phyloP scores from a whole-genome alignment of 2,113 vertebrate genomes.

The Campylomormyrus numenius region DNA sequence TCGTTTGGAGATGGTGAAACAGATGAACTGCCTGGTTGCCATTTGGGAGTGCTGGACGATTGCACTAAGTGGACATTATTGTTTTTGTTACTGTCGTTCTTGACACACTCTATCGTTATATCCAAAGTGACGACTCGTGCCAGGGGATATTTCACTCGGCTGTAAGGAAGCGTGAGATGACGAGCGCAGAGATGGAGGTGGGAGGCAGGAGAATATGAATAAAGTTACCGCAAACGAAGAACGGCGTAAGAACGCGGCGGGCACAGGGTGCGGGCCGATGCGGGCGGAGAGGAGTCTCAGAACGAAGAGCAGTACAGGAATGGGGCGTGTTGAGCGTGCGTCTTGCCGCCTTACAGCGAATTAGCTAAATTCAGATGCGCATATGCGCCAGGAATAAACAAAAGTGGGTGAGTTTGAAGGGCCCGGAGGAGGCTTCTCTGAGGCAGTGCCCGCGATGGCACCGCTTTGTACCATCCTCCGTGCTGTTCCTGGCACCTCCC shows the following conservation, averaged over 20 bases:
- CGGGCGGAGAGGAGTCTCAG: not conserved
- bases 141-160: not conserved
- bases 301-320: not conserved
- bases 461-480: not conserved
- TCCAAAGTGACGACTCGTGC: not conserved
- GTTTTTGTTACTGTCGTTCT: not conserved
- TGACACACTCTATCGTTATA: not conserved
- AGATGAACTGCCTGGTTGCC: not conserved
- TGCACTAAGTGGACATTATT: not conserved
- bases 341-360: not conserved
- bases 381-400: not conserved
- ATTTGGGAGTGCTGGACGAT: not conserved
- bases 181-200: not conserved
- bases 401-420: not conserved
- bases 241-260: not conserved
- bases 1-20: too few relatives aligned
- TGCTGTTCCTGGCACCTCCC: not conserved
- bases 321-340: not conserved
- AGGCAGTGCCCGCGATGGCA: not conserved
- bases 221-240: not conserved
- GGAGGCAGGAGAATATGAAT: not conserved
- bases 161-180: not conserved
- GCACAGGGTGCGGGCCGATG: not conserved
- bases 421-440: not conserved
- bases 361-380: not conserved